These are phyloP conservation scores for Cataglyphis rosenhaueri DNA, from an alignment of 2,888 invertebrate genomes.

Conservation along the genomic window DNA sequence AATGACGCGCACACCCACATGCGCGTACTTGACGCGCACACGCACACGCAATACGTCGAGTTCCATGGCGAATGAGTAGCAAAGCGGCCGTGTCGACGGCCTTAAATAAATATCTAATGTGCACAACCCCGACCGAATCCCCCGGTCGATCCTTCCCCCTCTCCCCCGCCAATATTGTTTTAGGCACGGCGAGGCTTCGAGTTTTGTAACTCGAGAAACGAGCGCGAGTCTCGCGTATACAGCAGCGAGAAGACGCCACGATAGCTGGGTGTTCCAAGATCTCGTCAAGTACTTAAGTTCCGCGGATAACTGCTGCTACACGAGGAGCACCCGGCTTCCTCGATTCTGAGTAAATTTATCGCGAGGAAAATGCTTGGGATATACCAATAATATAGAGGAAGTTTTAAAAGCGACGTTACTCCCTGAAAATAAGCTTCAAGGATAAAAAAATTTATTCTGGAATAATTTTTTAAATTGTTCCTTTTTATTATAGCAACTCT, in stretches of 20 bases:
- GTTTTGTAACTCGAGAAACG: conserved; percentile 75
- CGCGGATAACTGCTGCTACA: conserved; percentile 10
- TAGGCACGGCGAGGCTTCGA: conserved; percentile 72
- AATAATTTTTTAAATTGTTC: neutral
- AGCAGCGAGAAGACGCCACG: conserved; percentile 50
- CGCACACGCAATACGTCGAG: conserved; percentile 36
- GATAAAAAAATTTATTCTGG: neutral
- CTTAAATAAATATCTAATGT: conserved; percentile 81
- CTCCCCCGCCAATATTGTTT: conserved; percentile 79
- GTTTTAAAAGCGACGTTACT: neutral
- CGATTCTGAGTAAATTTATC: conserved; percentile 16
- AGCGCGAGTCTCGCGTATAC: conserved; percentile 66
- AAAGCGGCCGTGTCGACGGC: conserved; percentile 75
- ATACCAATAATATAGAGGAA: neutral
- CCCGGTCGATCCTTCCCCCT: conserved; percentile 23
- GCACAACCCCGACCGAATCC: conserved; percentile 63
- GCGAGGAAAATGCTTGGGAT: neutral
- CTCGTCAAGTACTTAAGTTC: conserved; percentile 34
- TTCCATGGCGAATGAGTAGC: conserved; percentile 69
- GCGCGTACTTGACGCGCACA: conserved; percentile 23
- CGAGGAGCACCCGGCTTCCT: neutral
- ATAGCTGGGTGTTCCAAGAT: conserved; percentile 65
- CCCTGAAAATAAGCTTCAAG: neutral
- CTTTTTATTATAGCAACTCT: neutral
- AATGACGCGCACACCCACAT: conserved; percentile 45